Evolutionary conservation across 23 tunicate genomes (phyloP).

Genomic region (Halocynthia aurantium): DNA sequence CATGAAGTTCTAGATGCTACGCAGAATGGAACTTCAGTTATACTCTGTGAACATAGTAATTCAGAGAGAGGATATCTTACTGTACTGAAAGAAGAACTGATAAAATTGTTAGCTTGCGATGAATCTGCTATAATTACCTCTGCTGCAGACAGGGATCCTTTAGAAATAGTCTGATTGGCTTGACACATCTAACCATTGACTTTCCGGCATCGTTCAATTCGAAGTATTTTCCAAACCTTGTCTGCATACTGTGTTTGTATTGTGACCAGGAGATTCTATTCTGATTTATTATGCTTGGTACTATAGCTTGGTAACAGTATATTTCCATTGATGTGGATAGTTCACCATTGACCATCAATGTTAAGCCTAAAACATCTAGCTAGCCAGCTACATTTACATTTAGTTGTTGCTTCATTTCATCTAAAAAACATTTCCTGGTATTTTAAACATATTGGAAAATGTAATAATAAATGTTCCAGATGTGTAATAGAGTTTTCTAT

Average conservation of each 20-base stretch:
- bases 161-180: constrained; percentile 20
- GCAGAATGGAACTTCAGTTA: constrained; percentile 52
- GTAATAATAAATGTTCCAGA: no score
- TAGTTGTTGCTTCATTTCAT: no score
- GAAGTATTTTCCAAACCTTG: background rate
- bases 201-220: background rate
- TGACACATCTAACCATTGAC: background rate
- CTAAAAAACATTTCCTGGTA: no score
- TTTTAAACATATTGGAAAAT: no score
- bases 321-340: no score
- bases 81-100: constrained; percentile 9
- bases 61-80: constrained; percentile 87
- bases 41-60: constrained; percentile 93
- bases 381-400: no score
- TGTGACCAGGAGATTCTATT: background rate
- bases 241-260: background rate
- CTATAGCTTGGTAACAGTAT: background rate
- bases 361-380: no score
- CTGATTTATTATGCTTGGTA: background rate
- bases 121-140: constrained; percentile 47
- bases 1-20: constrained; percentile 94
- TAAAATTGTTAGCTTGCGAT: background rate
- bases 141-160: constrained; percentile 60
- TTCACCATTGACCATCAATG: no score
- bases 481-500: no score